phyloP scores from a whole-genome alignment of 23 tunicate genomes.

The Clavelina lepadiformis region DNA sequence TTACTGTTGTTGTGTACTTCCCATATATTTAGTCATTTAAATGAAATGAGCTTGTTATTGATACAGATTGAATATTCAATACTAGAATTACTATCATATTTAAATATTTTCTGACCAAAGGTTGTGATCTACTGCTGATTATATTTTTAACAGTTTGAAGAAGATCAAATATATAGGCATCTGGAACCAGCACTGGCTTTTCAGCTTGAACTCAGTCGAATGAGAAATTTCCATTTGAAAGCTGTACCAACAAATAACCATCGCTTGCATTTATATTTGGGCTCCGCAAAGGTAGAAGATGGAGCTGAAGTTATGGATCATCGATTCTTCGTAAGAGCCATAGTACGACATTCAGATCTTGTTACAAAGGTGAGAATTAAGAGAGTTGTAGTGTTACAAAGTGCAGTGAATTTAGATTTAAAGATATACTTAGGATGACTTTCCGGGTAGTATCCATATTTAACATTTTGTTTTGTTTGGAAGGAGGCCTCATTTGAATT shows the following conservation, averaged over 20 bases:
- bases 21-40: too few species aligned
- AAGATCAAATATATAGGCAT: constrained; percentile 96
- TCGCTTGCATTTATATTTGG: constrained; percentile 95
- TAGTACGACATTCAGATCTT: constrained; percentile 96
- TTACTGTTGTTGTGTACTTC: too few species aligned
- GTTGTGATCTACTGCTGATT: background rate
- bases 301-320: constrained; percentile 94
- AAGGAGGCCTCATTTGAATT: constrained; percentile 96
- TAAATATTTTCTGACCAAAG: background rate
- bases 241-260: constrained; percentile 96
- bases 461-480: background rate
- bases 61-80: too few species aligned
- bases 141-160: constrained; percentile 54
- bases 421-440: background rate
- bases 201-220: constrained; percentile 96
- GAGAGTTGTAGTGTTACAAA: background rate
- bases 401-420: background rate
- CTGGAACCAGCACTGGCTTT: constrained; percentile 99
- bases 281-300: constrained; percentile 91
- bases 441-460: background rate
- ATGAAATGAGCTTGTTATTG: too few species aligned
- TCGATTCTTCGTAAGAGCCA: constrained; percentile 96
- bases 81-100: too few species aligned
- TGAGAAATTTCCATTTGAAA: constrained; percentile 92
- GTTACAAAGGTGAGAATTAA: constrained; percentile 72